Conservation (phyloP, 2,113 vertebrate genomes). For the Phalacrocorax pelagicus region DNA sequence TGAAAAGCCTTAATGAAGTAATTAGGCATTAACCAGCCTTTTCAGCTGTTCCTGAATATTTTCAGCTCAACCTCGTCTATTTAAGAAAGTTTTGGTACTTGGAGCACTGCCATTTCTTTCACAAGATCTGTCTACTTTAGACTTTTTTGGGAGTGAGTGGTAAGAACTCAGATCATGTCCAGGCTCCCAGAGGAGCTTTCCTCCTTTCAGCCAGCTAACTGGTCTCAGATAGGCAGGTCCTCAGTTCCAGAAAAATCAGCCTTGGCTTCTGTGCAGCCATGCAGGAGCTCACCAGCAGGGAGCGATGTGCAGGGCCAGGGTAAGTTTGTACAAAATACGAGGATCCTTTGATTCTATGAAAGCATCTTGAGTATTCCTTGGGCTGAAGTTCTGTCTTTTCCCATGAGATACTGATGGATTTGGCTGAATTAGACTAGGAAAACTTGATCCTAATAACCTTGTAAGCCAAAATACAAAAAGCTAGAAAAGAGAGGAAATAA, state of each 20-base stretch:
- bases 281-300: not conserved
- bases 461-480: not conserved
- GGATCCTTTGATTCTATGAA: not conserved
- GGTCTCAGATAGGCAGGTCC: not conserved
- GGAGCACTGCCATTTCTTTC: not conserved
- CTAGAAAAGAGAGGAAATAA: not conserved
- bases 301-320: not conserved
- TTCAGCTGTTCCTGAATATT: not conserved
- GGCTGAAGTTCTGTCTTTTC: not conserved
- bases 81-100: not conserved
- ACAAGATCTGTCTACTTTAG: not conserved
- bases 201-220: not conserved
- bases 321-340: not conserved
- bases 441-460: not conserved
- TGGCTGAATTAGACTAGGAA: not conserved
- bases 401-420: not conserved
- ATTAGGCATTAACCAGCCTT: not conserved
- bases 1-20: not conserved
- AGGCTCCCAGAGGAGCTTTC: not conserved
- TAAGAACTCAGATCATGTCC: not conserved
- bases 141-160: not conserved
- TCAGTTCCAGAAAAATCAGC: not conserved
- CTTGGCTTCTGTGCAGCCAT: fast-evolving
- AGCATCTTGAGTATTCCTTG: not conserved
- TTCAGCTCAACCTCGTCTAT: not conserved